These are phyloP conservation scores for Apteryx owenii DNA, from an alignment of 2,113 vertebrate species.

Conservation along the genomic window DNA sequence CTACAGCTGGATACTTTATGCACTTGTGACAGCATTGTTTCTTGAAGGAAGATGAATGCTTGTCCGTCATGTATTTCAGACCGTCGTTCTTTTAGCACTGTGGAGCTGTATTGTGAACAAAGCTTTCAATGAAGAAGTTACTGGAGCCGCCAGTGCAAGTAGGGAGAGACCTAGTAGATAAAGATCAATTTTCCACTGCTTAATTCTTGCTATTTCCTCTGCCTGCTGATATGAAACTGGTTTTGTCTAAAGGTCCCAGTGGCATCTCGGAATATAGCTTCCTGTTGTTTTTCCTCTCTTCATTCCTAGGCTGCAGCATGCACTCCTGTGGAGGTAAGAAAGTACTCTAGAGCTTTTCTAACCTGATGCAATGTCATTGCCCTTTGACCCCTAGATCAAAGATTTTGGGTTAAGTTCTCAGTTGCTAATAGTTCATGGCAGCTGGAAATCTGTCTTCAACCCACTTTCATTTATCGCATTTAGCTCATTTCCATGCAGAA, in stretches of 20 bases:
- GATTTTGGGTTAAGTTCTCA: neutral
- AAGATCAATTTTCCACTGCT: neutral
- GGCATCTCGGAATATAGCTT: neutral
- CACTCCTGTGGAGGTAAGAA: neutral
- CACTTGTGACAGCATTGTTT: neutral
- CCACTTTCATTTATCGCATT: neutral
- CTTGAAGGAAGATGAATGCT: neutral
- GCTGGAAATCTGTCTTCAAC: neutral
- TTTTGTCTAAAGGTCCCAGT: neutral
- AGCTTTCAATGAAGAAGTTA: neutral
- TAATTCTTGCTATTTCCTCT: neutral
- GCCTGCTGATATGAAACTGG: neutral
- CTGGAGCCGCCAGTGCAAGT: neutral
- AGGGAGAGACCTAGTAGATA: neutral
- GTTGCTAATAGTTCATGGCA: neutral
- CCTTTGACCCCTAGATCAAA: neutral
- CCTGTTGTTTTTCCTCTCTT: neutral
- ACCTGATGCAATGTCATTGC: neutral
- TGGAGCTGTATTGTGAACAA: rapidly evolving
- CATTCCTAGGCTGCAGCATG: neutral
- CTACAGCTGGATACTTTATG: neutral
- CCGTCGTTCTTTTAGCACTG: neutral
- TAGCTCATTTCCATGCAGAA: neutral
- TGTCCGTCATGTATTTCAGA: neutral
- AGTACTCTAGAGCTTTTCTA: neutral